Base-by-base conservation (phyloP, 1,140 invertebrate species). In the Lanistes nyassanus region DNA sequence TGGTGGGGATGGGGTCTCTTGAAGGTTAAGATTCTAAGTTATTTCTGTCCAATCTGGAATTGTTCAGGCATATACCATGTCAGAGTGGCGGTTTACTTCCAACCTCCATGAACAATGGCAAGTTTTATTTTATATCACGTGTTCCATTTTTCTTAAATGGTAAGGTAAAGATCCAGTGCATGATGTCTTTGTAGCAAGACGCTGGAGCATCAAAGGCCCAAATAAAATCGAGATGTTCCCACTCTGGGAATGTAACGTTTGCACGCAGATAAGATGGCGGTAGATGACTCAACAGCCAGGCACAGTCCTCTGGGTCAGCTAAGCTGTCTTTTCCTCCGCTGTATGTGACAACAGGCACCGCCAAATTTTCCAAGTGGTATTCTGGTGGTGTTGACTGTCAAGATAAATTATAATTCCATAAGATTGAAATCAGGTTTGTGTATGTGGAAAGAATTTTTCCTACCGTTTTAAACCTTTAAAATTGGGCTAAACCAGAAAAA, bases 281-380 rank as follows among this genome's bases (percentile, higher is more conserved):
- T 21, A 77, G 89, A 56, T 3, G 70, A 36, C 56, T 39, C 36
- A 79, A 89, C 91, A 84, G 91, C 87, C 91, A 92, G 91, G 80
- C 88, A 31, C 91, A 87, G 66, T 68, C 90, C 89, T 64, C 76
- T 53, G 91, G 89, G 84, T 92, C 92, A 1, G 94, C 92, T 0
- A 95, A 84, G 88, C 91, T 93, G 86, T 95, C 95, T 76, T 94
- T 94, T 39, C 91, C 90, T 5, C 92, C 92, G 82, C 93, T 94
- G 83, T 93, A 92, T 29, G 95, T 85, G 60, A 91, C 92, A 1
- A 93, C 89, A 2, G 94, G 94, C 16, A 92, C 89, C 53, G 87
- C 90, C 2, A 94, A 91, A 58, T 92, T 91, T n/a, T 82, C 89
- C 0, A 94, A 79, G 74, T 92, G 87, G 82, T 95, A 95, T 56